These are phyloP conservation scores for Hyles euphorbiae DNA, from an alignment of 1,140 invertebrate genomes.

Conservation along the genomic window DNA sequence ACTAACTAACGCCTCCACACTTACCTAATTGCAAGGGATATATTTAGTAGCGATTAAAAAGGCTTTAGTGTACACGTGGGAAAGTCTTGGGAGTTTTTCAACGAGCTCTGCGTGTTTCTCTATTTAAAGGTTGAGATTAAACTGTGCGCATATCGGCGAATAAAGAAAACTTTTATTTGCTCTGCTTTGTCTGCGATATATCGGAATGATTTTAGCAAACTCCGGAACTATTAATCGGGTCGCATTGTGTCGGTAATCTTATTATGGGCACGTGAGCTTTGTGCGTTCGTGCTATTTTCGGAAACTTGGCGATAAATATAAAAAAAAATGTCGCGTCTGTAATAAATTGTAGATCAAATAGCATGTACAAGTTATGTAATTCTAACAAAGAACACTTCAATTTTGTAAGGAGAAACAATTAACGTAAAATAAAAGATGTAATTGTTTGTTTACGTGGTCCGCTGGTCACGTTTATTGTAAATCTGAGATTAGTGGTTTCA, in stretches of 20 bases:
- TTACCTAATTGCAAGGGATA: conserved; percentile 26
- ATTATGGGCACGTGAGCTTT: conserved; percentile 62
- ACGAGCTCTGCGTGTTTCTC: conserved; percentile 16
- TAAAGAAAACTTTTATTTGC: conserved; percentile 27
- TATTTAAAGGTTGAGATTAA: conserved; percentile 12
- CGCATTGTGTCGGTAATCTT: conserved; percentile 57
- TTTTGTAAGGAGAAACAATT: too few species aligned
- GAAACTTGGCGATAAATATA: conserved; percentile 44
- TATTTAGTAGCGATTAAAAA: conserved; percentile 11
- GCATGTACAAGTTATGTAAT: background rate
- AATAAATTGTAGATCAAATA: background rate
- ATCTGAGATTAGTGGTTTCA: conserved; percentile 10
- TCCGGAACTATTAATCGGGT: conserved; percentile 55
- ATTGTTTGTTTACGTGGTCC: background rate
- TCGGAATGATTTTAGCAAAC: conserved; percentile 40
- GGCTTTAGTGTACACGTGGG: conserved; percentile 15
- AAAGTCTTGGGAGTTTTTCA: conserved; percentile 10
- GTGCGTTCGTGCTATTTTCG: conserved; percentile 59
- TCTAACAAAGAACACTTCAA: too few species aligned
- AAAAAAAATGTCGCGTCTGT: background rate
- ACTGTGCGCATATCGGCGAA: background rate
- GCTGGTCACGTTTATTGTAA: background rate
- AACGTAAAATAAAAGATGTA: background rate
- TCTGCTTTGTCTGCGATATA: conserved; percentile 46
- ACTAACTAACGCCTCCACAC: conserved; percentile 22